A percentile compares a stretch with the other conserved stretches of the same genome.
These are phyloP conservation scores for Anodontia alba DNA, from an alignment of 2,888 invertebrate species.

Conservation along the genomic window DNA sequence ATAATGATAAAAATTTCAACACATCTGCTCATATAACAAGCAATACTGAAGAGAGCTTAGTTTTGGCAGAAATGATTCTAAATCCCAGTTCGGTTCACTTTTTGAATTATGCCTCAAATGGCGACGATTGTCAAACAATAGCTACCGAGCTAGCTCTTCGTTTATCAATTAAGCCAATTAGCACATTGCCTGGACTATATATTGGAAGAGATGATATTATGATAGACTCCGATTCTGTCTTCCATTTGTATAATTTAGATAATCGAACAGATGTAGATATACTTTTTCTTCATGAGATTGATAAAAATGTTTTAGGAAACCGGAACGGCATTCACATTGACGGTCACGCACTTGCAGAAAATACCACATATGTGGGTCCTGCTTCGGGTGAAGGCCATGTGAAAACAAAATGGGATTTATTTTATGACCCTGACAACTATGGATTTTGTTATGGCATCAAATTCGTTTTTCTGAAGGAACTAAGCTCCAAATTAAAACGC, in stretches of 20 bases:
- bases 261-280: not conserved
- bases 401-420: not conserved
- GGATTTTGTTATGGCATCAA: not conserved
- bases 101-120: slow-evolving; percentile 9
- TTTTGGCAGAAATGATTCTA: not conserved
- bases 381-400: not conserved
- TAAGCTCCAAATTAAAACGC: not conserved
- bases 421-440: not conserved
- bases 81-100: slow-evolving; percentile 17
- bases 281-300: slow-evolving; percentile 2
- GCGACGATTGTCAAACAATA: not conserved
- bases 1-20: not conserved
- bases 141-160: not conserved
- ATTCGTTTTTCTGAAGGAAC: not conserved
- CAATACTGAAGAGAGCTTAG: not conserved
- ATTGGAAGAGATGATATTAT: slow-evolving; percentile 17
- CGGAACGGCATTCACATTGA: not conserved
- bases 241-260: not conserved
- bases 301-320: not conserved
- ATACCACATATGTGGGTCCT: not conserved
- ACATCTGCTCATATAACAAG: slow-evolving; percentile 11
- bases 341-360: not conserved
- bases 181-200: slow-evolving; percentile 4
- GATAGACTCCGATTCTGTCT: not conserved
- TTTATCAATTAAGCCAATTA: not conserved